A percentile compares a stretch with the other conserved stretches of the same genome.
Evolutionary conservation across 2,797 vertebrate species (phyloP).

Genomic region (Danio tinwini): DNA sequence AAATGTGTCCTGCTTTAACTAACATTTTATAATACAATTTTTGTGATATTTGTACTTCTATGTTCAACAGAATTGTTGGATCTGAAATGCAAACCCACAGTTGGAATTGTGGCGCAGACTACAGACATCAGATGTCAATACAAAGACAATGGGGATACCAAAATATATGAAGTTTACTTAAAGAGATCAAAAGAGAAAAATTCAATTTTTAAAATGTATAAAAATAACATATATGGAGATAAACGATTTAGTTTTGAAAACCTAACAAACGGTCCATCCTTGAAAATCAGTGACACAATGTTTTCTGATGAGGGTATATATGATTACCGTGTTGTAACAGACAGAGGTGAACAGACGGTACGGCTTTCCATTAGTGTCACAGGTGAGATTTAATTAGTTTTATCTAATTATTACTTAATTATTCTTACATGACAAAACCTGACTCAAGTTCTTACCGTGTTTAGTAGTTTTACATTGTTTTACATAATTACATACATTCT

Average conservation of each 20-base stretch:
- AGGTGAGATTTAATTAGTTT: conserved; percentile 11
- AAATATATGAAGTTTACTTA: neutral
- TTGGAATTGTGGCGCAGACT: neutral
- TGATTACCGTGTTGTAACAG: neutral
- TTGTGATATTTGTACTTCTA: neutral
- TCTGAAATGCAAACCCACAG: neutral
- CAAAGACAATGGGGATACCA: accelerated
- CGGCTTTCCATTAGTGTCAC: neutral
- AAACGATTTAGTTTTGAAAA: neutral
- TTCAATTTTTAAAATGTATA: accelerated
- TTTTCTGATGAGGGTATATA: conserved; percentile 37
- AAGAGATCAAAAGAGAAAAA: accelerated
- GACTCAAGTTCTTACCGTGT: no score
- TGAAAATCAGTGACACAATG: neutral
- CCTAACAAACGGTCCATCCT: neutral
- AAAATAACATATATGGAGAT: accelerated
- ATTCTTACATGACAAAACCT: no score
- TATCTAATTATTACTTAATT: neutral
- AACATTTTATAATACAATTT: neutral
- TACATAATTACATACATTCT: neutral
- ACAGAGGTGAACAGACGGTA: accelerated
- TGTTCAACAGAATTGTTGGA: neutral
- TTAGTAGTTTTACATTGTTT: no score
- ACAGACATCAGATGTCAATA: neutral
- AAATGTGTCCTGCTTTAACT: neutral